Conservation (phyloP, 2,888 invertebrate species). For the Hypomecis punctinalis region DNA sequence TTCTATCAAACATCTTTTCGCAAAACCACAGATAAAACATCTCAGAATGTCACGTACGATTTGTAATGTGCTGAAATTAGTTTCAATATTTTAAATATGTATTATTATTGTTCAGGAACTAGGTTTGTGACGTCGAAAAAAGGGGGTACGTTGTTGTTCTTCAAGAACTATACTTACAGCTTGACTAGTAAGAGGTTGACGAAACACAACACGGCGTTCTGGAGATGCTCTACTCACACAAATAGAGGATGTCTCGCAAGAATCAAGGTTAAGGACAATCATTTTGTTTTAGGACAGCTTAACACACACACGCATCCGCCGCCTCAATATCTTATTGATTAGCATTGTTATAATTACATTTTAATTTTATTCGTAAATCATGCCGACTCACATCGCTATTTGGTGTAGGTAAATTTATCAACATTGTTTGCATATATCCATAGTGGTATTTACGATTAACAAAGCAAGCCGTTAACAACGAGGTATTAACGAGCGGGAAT, state of each 20-base stretch:
- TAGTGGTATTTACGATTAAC: no score
- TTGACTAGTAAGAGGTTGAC: not conserved
- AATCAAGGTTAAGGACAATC: not conserved
- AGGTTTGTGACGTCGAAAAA: constrained; percentile 2
- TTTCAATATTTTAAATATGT: not conserved
- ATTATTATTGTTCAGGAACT: not conserved
- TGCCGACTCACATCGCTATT: no score
- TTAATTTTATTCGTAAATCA: no score
- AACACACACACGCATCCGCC: not conserved
- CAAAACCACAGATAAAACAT: no score
- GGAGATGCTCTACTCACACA: constrained; percentile 6
- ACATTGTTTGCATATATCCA: no score
- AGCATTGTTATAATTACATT: no score
- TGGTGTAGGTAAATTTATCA: no score
- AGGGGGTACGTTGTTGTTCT: not conserved
- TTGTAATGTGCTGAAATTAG: not conserved
- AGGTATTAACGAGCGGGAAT: no score
- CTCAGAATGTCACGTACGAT: no score
- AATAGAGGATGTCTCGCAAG: constrained; percentile 11
- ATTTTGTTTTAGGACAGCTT: not conserved
- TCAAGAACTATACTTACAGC: constrained; percentile 7
- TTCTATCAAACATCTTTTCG: no score
- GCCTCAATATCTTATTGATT: not conserved
- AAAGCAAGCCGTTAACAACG: no score
- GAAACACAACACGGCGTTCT: not conserved